Base-by-base conservation (phyloP, 2,888 invertebrate species). In the Rhagonycha fulva region DNA sequence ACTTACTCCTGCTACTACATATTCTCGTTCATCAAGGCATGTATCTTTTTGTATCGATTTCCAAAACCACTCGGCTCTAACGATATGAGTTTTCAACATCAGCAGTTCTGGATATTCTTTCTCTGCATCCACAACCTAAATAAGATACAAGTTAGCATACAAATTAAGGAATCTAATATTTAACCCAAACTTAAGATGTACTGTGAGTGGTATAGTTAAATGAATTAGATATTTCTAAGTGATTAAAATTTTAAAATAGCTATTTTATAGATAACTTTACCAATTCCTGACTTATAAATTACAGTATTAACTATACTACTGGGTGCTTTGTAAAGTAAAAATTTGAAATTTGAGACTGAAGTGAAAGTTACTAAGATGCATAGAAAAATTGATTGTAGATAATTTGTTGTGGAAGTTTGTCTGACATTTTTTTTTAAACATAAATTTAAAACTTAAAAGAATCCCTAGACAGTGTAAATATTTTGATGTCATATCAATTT, bases 31-130 rank as follows among this genome's bases (percentile, higher is more conserved):
- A 84, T 95, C 95, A 78, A 97, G 96, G 84, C 96, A 95, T 81
- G 95, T 95, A 84, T 97, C 97, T 90, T 98, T 97, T 89, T 98
- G 98, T 78, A 98, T 96, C 68, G 98, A 97, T 61, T 96, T 96
- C 98, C 98, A 99, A 89, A 98, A 98, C 98, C 98, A 98, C 89
- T 98, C 96, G 7, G 95, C 95, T 88, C 95, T 96, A 72, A 97
- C 94, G 79, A 96, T 90, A 86, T 94, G 93, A 28, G 94, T 93
- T 82, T 92, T 91, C 14, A 88, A 85, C 78, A 91, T 88, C 71
- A 88, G n/a, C 10, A 62, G 89, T 78, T 93, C 92, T 74, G 93
- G 92, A 73, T 85, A 83, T 84, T 94, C 95, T 66, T 93, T 94
- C 80, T 94, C 91, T 70, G 96, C 95, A 87, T 96, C 96, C 75